A percentile compares a stretch with the other conserved stretches of the same genome.
Conservation (phyloP, 2,113 vertebrate species). For the Dasyornis broadbenti region DNA sequence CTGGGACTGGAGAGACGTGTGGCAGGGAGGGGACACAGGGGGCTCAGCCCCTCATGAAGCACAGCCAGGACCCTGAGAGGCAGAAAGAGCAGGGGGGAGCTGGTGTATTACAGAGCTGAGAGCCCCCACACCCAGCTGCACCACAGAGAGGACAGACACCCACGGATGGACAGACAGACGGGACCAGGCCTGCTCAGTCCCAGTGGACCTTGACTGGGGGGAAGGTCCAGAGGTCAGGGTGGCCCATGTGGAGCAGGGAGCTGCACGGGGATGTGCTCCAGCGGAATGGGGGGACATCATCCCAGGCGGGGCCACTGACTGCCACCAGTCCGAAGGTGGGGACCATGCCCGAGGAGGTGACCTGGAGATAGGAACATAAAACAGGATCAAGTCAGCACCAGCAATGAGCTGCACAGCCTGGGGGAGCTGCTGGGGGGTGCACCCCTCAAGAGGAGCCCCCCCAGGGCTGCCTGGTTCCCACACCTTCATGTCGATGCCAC, state of each 20-base stretch:
- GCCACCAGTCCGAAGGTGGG: constrained; percentile 77
- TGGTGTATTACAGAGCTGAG: background rate
- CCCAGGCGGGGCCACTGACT: constrained; percentile 86
- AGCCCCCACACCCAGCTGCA: background rate
- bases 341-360: constrained; percentile 82
- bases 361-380: constrained; percentile 50
- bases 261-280: constrained; percentile 88
- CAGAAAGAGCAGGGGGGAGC: background rate
- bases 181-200: constrained; percentile 59
- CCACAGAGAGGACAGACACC: background rate
- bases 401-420: accelerated
- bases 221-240: constrained; percentile 91
- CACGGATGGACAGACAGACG: accelerated
- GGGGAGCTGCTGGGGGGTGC: no score
- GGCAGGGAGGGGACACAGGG: accelerated
- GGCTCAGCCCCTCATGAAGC: background rate
- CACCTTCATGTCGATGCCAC: constrained; percentile 93
- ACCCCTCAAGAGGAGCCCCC: background rate
- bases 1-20: accelerated
- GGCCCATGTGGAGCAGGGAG: constrained; percentile 84
- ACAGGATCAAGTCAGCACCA: accelerated
- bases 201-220: constrained; percentile 79
- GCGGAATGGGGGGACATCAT: constrained; percentile 86
- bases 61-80: background rate
- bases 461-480: background rate